phyloP scores from a whole-genome alignment of 2,113 vertebrate genomes.

The Rhinolophus ferrumequinum region DNA sequence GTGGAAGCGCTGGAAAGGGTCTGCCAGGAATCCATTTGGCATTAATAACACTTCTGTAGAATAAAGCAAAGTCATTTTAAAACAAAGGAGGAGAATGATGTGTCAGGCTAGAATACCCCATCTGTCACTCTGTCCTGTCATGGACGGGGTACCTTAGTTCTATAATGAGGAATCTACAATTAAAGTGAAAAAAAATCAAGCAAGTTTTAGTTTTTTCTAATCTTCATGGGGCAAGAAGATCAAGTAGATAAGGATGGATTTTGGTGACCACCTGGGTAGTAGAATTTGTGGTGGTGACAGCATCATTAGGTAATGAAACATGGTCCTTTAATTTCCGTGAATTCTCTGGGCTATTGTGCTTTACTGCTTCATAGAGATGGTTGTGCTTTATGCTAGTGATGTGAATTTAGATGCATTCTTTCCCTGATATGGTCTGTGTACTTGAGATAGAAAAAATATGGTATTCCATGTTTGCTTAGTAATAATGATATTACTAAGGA shows the following conservation, averaged over 20 bases:
- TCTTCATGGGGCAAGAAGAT: neutral
- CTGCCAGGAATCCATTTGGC: neutral
- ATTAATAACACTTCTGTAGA: neutral
- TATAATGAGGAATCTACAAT: neutral
- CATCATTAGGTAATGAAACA: neutral
- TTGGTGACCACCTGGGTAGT: neutral
- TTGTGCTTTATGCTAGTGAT: neutral
- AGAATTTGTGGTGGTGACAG: neutral
- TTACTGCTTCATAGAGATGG: neutral
- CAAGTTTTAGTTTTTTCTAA: neutral
- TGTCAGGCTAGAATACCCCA: neutral
- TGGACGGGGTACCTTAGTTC: neutral
- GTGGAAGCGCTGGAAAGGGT: neutral
- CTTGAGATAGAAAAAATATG: neutral
- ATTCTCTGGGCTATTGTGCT: neutral
- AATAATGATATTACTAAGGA: neutral
- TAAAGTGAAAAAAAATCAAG: constrained; percentile 1
- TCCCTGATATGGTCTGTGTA: neutral
- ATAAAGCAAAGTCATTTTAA: neutral
- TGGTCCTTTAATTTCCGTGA: neutral
- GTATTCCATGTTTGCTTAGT: neutral
- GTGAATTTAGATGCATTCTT: neutral
- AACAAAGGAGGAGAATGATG: neutral
- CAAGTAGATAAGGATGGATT: neutral
- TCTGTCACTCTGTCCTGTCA: neutral